Evolutionary conservation across 2,113 vertebrate species (phyloP).

Genomic region (Amblyornis subalaris): DNA sequence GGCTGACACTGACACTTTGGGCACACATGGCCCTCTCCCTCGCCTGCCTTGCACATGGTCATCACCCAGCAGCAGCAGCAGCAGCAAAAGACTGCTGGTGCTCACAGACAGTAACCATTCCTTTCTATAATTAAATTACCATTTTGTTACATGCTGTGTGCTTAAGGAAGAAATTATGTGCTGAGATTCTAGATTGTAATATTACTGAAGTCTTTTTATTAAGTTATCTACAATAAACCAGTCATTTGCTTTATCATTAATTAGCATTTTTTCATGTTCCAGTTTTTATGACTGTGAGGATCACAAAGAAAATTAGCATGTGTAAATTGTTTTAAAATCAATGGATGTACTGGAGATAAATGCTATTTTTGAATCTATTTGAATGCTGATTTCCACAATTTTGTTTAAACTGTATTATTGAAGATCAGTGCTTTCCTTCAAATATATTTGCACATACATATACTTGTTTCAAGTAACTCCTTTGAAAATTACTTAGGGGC

Average conservation of each 20-base stretch:
- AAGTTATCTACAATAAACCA: neutral
- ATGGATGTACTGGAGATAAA: neutral
- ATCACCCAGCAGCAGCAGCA: neutral
- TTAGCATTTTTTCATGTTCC: neutral
- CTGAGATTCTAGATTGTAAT: neutral
- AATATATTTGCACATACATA: neutral
- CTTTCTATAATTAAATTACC: slow-evolving; percentile 25
- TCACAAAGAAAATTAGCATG: neutral
- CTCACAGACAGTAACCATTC: neutral
- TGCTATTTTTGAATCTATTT: neutral
- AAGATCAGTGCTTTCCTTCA: neutral
- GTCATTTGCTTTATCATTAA: neutral
- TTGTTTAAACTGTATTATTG: neutral
- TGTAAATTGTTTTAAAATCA: neutral
- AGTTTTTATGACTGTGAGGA: neutral
- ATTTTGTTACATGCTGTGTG: neutral
- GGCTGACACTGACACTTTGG: slow-evolving; percentile 40
- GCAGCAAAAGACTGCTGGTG: neutral
- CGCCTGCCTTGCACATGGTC: neutral
- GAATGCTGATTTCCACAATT: neutral
- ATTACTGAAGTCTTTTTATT: neutral
- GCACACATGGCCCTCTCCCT: slow-evolving; percentile 51
- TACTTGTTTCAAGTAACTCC: neutral
- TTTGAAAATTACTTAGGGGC: neutral
- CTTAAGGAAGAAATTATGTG: neutral